Evolutionary conservation across 1,140 invertebrate genomes (phyloP).

Genomic region (Physella acuta): DNA sequence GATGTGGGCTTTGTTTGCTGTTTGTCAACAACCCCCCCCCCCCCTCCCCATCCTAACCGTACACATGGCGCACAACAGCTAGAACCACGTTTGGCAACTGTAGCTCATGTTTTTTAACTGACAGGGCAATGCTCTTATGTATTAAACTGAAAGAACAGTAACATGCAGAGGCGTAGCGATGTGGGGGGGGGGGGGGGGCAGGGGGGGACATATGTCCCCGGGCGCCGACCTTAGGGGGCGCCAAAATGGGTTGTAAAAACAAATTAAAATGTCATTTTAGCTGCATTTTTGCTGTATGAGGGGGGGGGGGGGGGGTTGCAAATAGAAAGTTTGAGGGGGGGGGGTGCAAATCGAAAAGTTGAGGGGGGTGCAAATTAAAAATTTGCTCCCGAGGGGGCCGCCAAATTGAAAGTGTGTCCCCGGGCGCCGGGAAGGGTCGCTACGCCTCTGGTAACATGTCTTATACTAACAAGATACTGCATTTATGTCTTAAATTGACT

Average conservation of each 20-base stretch:
- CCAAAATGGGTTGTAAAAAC: no score
- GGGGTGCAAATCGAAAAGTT: neutral
- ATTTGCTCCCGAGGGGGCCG: no score
- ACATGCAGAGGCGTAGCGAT: neutral
- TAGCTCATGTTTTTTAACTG: neutral
- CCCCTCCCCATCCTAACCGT: no score
- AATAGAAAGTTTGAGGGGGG: neutral
- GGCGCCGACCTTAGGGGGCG: neutral
- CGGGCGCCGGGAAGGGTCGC: neutral
- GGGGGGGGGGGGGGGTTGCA: neutral
- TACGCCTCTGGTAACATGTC: neutral
- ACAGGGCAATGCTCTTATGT: neutral
- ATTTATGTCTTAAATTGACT: no score
- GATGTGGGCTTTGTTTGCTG: no score
- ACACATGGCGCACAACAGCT: no score
- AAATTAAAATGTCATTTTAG: no score
- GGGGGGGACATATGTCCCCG: neutral
- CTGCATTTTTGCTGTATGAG: no score
- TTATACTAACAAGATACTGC: no score
- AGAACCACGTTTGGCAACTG: neutral
- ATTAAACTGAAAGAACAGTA: neutral
- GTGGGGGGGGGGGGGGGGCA: neutral
- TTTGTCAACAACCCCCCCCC: no score
- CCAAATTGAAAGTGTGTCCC: neutral
- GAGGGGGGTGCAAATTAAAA: neutral